Conservation (phyloP, 1,140 invertebrate genomes). For the Chionoecetes opilio region DNA sequence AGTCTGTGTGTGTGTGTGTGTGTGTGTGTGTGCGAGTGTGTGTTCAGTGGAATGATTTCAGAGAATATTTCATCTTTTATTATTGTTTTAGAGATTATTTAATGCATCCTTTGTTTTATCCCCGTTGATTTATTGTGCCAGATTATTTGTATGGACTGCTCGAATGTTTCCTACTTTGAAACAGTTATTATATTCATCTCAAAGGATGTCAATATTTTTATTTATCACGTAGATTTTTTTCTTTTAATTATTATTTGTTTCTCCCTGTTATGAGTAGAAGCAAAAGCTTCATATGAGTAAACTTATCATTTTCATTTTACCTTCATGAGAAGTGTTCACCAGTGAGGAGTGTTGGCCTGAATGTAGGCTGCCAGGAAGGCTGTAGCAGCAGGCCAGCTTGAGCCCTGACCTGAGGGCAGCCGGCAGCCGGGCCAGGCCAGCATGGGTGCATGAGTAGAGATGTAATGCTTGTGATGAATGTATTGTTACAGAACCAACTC, state of each 20-base stretch:
- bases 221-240: no score
- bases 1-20: no score
- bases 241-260: conserved; percentile 39
- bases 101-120: conserved; percentile 47
- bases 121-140: not conserved
- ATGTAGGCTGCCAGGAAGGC: conserved; percentile 60
- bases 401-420: conserved; percentile 33
- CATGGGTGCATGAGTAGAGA: conserved; percentile 70
- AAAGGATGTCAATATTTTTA: conserved; percentile 65
- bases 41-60: not conserved
- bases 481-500: conserved; percentile 77
- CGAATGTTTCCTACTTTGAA: not conserved
- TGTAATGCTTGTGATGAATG: conserved; percentile 78
- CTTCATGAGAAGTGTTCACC: conserved; percentile 32
- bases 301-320: conserved; percentile 48
- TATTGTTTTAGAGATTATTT: not conserved
- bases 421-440: conserved; percentile 44
- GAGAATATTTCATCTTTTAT: not conserved
- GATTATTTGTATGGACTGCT: conserved; percentile 24
- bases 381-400: not conserved
- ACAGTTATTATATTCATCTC: not conserved
- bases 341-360: conserved; percentile 45
- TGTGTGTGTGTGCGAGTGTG: no score
- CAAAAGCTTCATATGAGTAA: conserved; percentile 52
- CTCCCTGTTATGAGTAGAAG: conserved; percentile 42